Percentiles rank a stretch among this genome's conserved stretches.
Evolutionary conservation across 2,113 vertebrate genomes (phyloP).

Genomic region (Colinus virginianus): DNA sequence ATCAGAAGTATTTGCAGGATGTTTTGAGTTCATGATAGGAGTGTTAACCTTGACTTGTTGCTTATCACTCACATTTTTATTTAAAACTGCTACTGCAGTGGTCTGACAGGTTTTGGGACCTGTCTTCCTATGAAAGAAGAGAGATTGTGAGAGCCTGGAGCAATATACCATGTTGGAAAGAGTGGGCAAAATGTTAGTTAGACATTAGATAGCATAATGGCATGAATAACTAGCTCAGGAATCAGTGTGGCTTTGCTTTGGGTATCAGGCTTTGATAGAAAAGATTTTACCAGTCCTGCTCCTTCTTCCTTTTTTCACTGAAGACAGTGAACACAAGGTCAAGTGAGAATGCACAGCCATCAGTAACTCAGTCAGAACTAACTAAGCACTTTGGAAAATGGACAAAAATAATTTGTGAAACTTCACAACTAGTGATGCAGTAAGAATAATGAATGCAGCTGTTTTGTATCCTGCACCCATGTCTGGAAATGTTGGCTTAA

Average conservation of each 20-base stretch:
- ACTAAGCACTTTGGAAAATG: neutral
- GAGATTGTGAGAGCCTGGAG: neutral
- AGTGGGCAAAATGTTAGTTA: neutral
- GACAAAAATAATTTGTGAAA: conserved; percentile 18
- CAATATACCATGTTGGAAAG: neutral
- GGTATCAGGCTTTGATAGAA: neutral
- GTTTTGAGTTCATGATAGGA: neutral
- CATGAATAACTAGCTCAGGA: neutral
- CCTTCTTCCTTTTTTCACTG: neutral
- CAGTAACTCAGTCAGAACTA: conserved; percentile 9
- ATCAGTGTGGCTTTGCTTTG: rapidly evolving
- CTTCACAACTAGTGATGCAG: neutral
- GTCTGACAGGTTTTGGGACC: neutral
- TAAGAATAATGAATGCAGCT: conserved; percentile 52
- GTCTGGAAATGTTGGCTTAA: conserved; percentile 10
- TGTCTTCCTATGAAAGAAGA: neutral
- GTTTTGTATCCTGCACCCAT: conserved; percentile 25
- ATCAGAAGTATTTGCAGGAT: neutral
- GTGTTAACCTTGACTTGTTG: neutral
- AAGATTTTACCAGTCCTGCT: neutral
- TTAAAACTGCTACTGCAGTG: neutral
- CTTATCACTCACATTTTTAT: neutral
- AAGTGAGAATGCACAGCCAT: neutral
- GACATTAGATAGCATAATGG: neutral
- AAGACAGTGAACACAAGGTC: neutral